These are phyloP conservation scores for Basileuterus tristriatus DNA, from an alignment of 2,797 vertebrate species.

Conservation along the genomic window DNA sequence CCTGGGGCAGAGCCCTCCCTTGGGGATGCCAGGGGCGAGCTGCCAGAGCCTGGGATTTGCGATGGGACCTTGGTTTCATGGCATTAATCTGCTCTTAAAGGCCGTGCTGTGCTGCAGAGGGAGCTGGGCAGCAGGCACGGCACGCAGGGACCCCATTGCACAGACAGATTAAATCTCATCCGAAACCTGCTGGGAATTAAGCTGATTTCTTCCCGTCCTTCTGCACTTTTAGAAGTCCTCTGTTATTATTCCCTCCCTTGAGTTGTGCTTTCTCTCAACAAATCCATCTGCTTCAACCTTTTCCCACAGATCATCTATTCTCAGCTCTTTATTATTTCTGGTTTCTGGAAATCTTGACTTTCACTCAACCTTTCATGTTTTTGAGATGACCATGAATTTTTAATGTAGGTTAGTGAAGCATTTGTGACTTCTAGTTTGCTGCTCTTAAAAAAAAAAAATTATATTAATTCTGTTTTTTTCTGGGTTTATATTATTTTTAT, in stretches of 20 bases:
- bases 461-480: no score
- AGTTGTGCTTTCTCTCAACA: not conserved
- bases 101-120: not conserved
- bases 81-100: not conserved
- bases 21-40: not conserved
- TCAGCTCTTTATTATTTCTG: not conserved
- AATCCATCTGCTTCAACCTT: not conserved
- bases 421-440: not conserved
- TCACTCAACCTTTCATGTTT: not conserved
- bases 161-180: not conserved
- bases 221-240: not conserved
- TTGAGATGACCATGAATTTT: not conserved
- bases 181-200: not conserved
- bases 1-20: not conserved
- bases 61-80: rapidly evolving
- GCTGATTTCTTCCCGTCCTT: not conserved
- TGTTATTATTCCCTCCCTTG: not conserved
- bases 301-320: not conserved
- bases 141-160: not conserved
- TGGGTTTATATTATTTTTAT: no score
- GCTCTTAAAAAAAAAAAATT: not conserved
- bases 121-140: not conserved
- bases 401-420: not conserved
- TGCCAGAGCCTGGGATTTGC: not conserved
- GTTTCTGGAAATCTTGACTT: not conserved